Base-by-base conservation (phyloP, 2,113 vertebrate genomes). In the Ovibos moschatus region DNA sequence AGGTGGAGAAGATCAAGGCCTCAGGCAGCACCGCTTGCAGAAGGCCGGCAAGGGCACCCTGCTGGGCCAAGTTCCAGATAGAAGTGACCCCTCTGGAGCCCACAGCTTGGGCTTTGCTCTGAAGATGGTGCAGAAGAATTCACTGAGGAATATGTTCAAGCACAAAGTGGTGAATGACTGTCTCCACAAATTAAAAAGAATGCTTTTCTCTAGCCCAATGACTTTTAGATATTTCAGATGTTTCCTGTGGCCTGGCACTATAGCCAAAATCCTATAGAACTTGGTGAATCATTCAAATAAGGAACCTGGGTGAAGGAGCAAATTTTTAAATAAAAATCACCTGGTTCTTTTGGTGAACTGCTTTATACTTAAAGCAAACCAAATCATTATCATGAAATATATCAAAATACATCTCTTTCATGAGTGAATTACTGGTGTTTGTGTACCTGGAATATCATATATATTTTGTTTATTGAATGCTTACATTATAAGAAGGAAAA, bases 401-500 rank as follows among this genome's bases (percentile, higher is more conserved):
- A 82, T 64, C 64, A 93, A 97, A 90, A 96, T 33, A 15, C 30
- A 19, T 0, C 89, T 93, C 89, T 98, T 98, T 94, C 9, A 7
- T 90, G 96, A 90, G 57, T 5, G 47, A 94, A 0, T 91, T 76
- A 78, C 25, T 11, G 8, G 8, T 95, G 57, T 97, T 98, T 78
- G 30, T 97, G 1, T 96, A 78, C 88, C 96, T 92, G 91, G 71
- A 93, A 8, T 47, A 95, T 30, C 89, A 84, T 67, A 78, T 15
- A 89, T 87, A 47, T 94, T 90, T 91, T 94, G 83, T 94, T 95
- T 88, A 96, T 58, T 71, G 86, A 27, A 89, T 97, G 86, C 98
- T 98, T 98, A 98, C 95, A 96, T 97, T 98, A 98, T 96, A 97
- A 58, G 89, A 91, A 98, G 60, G 3, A 96, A 97, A 98, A 30